Base-by-base conservation (phyloP, 2,888 invertebrate species). In the Caenorhabditis auriculariae region DNA sequence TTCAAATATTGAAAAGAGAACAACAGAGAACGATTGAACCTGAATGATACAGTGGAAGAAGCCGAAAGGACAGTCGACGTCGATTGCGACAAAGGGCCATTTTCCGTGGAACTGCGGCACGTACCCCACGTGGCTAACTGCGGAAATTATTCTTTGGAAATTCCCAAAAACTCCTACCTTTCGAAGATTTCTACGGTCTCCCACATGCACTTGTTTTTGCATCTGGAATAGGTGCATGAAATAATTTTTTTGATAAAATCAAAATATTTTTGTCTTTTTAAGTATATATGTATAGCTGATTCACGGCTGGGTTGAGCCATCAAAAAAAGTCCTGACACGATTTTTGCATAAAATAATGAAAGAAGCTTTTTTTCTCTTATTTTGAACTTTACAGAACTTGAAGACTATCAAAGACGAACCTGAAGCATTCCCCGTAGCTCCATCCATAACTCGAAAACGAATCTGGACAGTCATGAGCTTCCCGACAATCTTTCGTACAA, bases 31-130 rank as follows among this genome's bases (percentile, higher is more conserved):
- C n/a, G n/a, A n/a, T n/a, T n/a, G n/a, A n/a, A n/a, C 65, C 46
- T 72, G 74, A 17, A 75, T 47, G 2, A 59, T 46, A 15, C 56
- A 29, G 37, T 48, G 48, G n/a, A n/a, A n/a, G n/a, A n/a, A n/a
- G n/a, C n/a, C n/a, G n/a, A n/a, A n/a, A n/a, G n/a, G n/a, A n/a
- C n/a, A n/a, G n/a, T n/a, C n/a, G n/a, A n/a, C 51, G n/a, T 61
- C 48, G n/a, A 72, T 43, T 6, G 77, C 66, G 1, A 39, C 6
- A 43, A 77, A 77, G 4, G 77, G 76, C 77, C 77, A 77, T 70
- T 77, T 77, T 27, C 77, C 77, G 44, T 67, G 74, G 42, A 77
- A 77, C 39, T 77, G 75, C 7, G 76, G 75, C 12, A 66, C 50
- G 5, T 27, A 39, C 28, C 59, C 63, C 39, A 52, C 50, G 24